Percentiles rank a stretch among this genome's conserved stretches.
These are phyloP conservation scores for Amphiprion clarkii DNA, from an alignment of 2,797 vertebrate genomes.

Conservation along the genomic window DNA sequence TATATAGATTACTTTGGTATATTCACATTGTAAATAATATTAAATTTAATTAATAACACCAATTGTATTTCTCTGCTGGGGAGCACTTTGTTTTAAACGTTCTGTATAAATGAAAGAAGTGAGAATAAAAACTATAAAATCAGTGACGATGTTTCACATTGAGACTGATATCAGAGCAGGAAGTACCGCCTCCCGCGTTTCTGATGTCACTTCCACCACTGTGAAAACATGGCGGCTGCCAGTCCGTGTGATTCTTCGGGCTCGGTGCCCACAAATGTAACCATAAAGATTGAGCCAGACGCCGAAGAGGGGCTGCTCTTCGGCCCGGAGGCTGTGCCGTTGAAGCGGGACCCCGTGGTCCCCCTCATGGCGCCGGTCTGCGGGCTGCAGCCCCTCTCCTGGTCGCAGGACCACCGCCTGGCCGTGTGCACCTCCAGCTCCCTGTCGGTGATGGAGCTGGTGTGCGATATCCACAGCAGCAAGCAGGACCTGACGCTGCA, in stretches of 20 bases:
- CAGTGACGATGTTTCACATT: too few species aligned
- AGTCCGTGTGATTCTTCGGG: slow-evolving; percentile 5
- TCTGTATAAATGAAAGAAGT: too few species aligned
- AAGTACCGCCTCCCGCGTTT: slow-evolving; percentile 28
- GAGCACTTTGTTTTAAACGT: too few species aligned
- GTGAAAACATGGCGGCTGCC: slow-evolving; percentile 82
- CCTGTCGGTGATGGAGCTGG: slow-evolving; percentile 90
- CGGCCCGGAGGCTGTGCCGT: slow-evolving; percentile 43
- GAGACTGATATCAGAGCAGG: slow-evolving; percentile 6
- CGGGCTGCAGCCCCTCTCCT: slow-evolving; percentile 91
- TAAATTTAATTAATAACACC: too few species aligned
- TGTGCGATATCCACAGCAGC: slow-evolving; percentile 89
- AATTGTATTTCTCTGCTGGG: too few species aligned
- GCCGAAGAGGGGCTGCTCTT: slow-evolving; percentile 52
- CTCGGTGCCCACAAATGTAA: slow-evolving; percentile 12
- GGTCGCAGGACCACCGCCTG: slow-evolving; percentile 95
- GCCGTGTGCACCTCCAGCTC: slow-evolving; percentile 89
- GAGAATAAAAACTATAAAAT: too few species aligned
- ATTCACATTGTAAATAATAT: too few species aligned
- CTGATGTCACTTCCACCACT: slow-evolving; percentile 69
- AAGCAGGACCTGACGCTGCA: slow-evolving; percentile 90
- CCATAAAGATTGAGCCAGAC: slow-evolving; percentile 67
- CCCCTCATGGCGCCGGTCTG: slow-evolving; percentile 87
- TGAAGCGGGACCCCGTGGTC: slow-evolving; percentile 87
- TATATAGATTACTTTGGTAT: too few species aligned